Evolutionary conservation across 2,888 invertebrate species (phyloP).

Genomic region (Amphiduros pacificus): DNA sequence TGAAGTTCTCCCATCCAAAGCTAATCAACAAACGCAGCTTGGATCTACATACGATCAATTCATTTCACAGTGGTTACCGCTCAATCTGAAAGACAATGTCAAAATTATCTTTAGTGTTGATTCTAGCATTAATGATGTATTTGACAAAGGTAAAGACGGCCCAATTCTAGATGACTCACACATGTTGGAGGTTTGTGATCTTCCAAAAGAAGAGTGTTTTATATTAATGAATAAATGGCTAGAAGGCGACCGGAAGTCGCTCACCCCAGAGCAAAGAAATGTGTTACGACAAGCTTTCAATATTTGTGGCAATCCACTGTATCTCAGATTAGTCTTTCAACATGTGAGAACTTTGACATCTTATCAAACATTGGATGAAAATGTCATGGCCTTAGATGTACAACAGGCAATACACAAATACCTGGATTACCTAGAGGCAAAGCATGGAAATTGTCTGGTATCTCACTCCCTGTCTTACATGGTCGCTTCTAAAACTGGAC

Average conservation of each 20-base stretch:
- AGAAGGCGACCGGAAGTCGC: conserved; percentile 32
- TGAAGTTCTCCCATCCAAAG: too few relatives aligned
- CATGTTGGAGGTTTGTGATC: too few relatives aligned
- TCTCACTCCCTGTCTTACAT: conserved; percentile 44
- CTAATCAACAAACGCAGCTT: too few relatives aligned
- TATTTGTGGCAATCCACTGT: conserved; percentile 43
- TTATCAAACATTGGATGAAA: conserved; percentile 2
- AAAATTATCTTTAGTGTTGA: conserved; percentile 42
- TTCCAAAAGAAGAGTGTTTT: conserved; percentile 15
- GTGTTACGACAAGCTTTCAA: conserved; percentile 35
- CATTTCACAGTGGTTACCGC: conserved; percentile 38
- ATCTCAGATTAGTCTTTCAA: conserved; percentile 41
- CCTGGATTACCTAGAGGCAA: conserved; percentile 42
- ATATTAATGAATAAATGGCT: conserved; percentile 24
- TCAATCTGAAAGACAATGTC: conserved; percentile 42
- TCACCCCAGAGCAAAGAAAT: conserved; percentile 39
- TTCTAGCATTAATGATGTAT: conserved; percentile 22
- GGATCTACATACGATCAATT: conserved; percentile 26
- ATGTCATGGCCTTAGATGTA: conserved; percentile 33
- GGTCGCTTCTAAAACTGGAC: conserved; percentile 49
- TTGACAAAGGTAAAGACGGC: too few relatives aligned
- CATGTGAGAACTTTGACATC: conserved; percentile 30
- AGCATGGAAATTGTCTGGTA: conserved; percentile 43
- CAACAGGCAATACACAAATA: conserved; percentile 36
- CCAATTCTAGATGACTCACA: too few relatives aligned